Percentiles rank a stretch among this genome's conserved stretches.
These are phyloP conservation scores for Callyntrura sp. DNA, from an alignment of 2,888 invertebrate genomes.

Conservation along the genomic window DNA sequence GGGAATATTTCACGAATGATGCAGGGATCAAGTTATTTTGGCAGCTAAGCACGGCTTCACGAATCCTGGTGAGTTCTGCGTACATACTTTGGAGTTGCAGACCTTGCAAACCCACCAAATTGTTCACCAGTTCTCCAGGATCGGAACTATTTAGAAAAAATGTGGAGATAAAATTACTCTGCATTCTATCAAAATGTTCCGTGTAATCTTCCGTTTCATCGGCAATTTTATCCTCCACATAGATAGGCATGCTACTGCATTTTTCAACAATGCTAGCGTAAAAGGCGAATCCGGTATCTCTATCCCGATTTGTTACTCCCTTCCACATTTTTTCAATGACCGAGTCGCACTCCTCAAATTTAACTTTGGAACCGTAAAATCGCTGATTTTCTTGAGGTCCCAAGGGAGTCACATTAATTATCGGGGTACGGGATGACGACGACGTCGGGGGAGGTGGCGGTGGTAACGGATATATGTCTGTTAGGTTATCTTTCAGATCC, in stretches of 20 bases:
- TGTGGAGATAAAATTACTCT: slow-evolving; percentile 73
- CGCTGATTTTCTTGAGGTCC: slow-evolving; percentile 64
- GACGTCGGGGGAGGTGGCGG: slow-evolving; percentile 11
- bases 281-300: slow-evolving; percentile 70
- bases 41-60: slow-evolving; percentile 79
- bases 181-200: slow-evolving; percentile 77
- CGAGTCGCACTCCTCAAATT: slow-evolving; percentile 77
- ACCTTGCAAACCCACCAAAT: slow-evolving; percentile 75
- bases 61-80: slow-evolving; percentile 74
- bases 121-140: slow-evolving; percentile 77
- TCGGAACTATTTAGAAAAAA: slow-evolving; percentile 75
- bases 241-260: slow-evolving; percentile 72
- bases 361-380: slow-evolving; percentile 71
- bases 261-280: slow-evolving; percentile 77
- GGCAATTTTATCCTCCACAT: slow-evolving; percentile 77
- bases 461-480: slow-evolving; percentile 72
- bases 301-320: slow-evolving; percentile 37
- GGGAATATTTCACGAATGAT: slow-evolving; percentile 72
- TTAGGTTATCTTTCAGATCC: slow-evolving; percentile 71
- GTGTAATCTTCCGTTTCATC: slow-evolving; percentile 66
- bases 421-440: background rate
- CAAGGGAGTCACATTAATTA: background rate
- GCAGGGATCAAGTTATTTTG: slow-evolving; percentile 78
- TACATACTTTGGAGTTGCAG: slow-evolving; percentile 72
- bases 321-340: slow-evolving; percentile 73